phyloP scores from a whole-genome alignment of 2,888 invertebrate genomes.

The Idaea straminata region DNA sequence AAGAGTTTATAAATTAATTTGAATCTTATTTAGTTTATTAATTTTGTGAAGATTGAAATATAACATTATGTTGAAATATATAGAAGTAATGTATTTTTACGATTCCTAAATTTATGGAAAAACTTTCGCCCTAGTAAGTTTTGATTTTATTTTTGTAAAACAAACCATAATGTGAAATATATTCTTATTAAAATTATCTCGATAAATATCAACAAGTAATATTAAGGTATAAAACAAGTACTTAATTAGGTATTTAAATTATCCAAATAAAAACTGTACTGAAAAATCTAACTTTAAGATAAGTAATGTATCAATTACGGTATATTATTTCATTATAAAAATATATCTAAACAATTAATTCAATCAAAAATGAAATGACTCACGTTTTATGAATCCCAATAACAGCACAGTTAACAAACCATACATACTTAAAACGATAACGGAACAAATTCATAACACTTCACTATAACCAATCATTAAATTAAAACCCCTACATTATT shows the following conservation, averaged over 20 bases:
- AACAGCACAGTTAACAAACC: neutral
- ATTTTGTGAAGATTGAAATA: neutral
- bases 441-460: neutral
- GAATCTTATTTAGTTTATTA: neutral
- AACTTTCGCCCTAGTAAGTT: too few species aligned
- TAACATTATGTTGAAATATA: neutral
- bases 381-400: neutral
- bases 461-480: neutral
- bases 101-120: too few species aligned
- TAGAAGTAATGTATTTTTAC: too few species aligned
- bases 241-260: neutral
- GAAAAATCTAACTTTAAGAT: neutral
- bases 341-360: neutral
- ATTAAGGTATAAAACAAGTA: neutral
- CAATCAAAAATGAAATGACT: neutral
- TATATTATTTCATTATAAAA: neutral
- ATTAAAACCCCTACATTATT: neutral
- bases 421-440: neutral
- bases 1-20: neutral
- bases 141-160: too few species aligned
- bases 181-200: too few species aligned
- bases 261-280: neutral
- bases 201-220: neutral
- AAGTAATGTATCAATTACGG: neutral
- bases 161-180: neutral